Base-by-base conservation (phyloP, 2,113 vertebrate species). In the Planiliza haematocheilus region DNA sequence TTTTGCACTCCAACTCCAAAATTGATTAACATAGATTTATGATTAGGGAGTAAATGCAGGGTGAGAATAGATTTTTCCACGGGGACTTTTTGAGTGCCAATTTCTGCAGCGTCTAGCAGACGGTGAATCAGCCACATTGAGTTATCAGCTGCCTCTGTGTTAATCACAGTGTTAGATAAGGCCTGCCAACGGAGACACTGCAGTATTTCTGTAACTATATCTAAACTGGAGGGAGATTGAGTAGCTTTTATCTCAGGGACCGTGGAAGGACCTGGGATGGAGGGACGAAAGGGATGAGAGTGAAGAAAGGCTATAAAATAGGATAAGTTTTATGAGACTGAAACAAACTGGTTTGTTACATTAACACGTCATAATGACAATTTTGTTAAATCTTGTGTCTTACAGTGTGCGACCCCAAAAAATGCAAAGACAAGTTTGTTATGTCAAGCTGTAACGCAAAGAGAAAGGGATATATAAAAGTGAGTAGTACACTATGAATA, bases 131-230 rank as follows among this genome's bases (percentile, higher is more conserved):
- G 74, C 74, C 58, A 43, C 37, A 60, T 60, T 75, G 74, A 82
- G 53, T 81, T 88, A 82, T 86, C 72, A 77, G 56, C 66, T 73
- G 64, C 67, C 67, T 70, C 36, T 43, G 50, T 76, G 78, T 59
- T 85, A 88, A 85, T 86, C 75, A 74, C 55, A 62, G 62, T 55
- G 50, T 68, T 58, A 67, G 83, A 89, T 85, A 88, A 82, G 42
- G 42, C n/a, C 61, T 87, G 73, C 74, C 77, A 81, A 52, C 74
- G 78, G 48, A 61, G 51, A 24, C 74, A 42, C 34, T 37, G 57
- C 69, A 74, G 59, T 82, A 85, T 81, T 85, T 79, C 60, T 86
- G 86, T 81, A 60, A 85, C 77, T 30, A 56, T 30, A 36, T 74
- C 53, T 76, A 39, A 77, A 82, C 41, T 65, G 43, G 38, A 39